Percentiles rank a stretch among this genome's conserved stretches.
These are phyloP conservation scores for Rambutsinella grinnellia DNA, from an alignment of 2,888 invertebrate species.

Conservation along the genomic window DNA sequence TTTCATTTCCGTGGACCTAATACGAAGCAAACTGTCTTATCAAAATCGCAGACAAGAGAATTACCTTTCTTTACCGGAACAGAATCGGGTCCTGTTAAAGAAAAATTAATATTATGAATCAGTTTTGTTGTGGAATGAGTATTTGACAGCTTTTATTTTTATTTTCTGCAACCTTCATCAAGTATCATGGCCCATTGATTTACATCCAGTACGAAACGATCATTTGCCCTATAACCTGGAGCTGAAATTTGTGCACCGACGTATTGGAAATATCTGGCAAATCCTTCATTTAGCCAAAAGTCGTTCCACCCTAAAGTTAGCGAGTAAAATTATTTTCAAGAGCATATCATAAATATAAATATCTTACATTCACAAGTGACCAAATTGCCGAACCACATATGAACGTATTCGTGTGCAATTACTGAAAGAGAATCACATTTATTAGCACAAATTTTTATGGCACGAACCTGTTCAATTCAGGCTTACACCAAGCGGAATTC, in stretches of 20 bases:
- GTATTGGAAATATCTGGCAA: conserved; percentile 54
- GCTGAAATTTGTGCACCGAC: conserved; percentile 41
- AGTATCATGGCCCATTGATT: conserved; percentile 56
- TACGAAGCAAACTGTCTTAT: too few relatives aligned
- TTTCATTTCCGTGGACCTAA: too few relatives aligned
- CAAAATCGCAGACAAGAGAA: too few relatives aligned
- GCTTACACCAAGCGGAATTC: not conserved
- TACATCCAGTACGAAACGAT: conserved; percentile 54
- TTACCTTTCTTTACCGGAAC: too few relatives aligned
- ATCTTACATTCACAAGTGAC: conserved; percentile 55
- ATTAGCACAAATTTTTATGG: too few relatives aligned
- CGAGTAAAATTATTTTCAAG: not conserved
- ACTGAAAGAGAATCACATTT: conserved; percentile 4
- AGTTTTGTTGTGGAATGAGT: too few relatives aligned
- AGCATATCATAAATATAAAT: conserved; percentile 61
- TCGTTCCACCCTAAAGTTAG: not conserved
- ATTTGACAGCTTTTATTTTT: too few relatives aligned
- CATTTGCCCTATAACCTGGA: conserved; percentile 55
- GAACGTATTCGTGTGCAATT: conserved; percentile 20
- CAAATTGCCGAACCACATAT: conserved; percentile 60
- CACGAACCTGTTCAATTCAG: too few relatives aligned
- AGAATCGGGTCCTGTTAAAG: too few relatives aligned
- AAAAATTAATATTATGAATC: too few relatives aligned
- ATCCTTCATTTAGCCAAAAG: conserved; percentile 30
- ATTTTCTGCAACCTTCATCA: conserved; percentile 55